Percentiles rank a stretch among this genome's conserved stretches.
phyloP scores from a whole-genome alignment of 1,140 invertebrate genomes.

The Aphidius gifuensis region DNA sequence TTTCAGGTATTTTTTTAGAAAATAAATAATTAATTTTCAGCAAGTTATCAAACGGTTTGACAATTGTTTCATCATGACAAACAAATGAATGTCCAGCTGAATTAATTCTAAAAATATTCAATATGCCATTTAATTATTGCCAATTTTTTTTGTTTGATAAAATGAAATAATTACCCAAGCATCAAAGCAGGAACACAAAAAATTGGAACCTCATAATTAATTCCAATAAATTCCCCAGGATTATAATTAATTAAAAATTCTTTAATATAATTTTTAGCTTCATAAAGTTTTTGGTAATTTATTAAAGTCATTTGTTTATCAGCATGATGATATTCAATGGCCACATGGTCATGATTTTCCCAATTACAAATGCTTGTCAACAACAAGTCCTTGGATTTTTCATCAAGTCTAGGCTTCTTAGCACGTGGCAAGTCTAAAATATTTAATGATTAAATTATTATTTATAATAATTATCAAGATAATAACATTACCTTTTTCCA shows the following conservation, averaged over 20 bases:
- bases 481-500: no score
- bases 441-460: no score
- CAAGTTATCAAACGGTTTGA: slow-evolving; percentile 18
- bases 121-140: slow-evolving; percentile 5
- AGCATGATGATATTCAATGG: slow-evolving; percentile 5
- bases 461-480: no score
- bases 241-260: slow-evolving; percentile 23
- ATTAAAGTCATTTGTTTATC: slow-evolving; percentile 18
- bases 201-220: slow-evolving; percentile 32
- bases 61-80: slow-evolving; percentile 25
- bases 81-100: slow-evolving; percentile 35
- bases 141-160: slow-evolving; percentile 15
- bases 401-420: no score
- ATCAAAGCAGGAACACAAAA: slow-evolving; percentile 40
- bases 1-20: slow-evolving; percentile 16
- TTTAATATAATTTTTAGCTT: slow-evolving; percentile 23
- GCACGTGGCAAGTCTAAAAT: no score
- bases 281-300: slow-evolving; percentile 28
- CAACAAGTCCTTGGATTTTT: no score
- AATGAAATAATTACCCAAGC: slow-evolving; percentile 35
- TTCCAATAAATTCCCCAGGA: slow-evolving; percentile 38
- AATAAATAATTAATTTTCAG: slow-evolving; percentile 35
- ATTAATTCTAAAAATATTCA: slow-evolving; percentile 37
- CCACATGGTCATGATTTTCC: background rate
- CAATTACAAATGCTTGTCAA: background rate